Conservation (phyloP, 2,888 invertebrate species). For the Oscheius onirici region DNA sequence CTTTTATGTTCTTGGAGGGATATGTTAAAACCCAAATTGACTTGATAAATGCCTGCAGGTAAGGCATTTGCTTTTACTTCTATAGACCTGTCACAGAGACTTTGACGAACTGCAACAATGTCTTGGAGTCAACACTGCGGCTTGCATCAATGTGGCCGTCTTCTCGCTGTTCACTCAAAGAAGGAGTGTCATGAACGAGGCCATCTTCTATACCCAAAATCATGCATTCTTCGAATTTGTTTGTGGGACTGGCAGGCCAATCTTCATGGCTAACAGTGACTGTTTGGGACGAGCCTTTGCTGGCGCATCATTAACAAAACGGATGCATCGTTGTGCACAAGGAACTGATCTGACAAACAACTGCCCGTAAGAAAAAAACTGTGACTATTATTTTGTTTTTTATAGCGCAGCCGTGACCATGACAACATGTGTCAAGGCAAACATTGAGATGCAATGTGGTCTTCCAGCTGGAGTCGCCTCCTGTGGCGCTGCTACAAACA, state of each 20-base stretch:
- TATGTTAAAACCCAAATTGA: conserved; percentile 25
- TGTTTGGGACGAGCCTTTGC: conserved; percentile 17
- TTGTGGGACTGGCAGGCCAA: conserved; percentile 24
- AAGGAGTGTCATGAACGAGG: not conserved
- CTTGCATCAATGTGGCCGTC: conserved; percentile 13
- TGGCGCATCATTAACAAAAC: conserved; percentile 4
- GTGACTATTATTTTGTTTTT: not conserved
- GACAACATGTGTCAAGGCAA: conserved; percentile 25
- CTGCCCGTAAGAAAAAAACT: conserved; percentile 4
- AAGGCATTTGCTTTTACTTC: not conserved
- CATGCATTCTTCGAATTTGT: conserved; percentile 31
- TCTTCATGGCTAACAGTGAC: conserved; percentile 17
- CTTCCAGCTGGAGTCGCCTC: conserved; percentile 23
- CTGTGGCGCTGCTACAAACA: conserved; percentile 32
- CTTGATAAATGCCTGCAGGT: conserved; percentile 28
- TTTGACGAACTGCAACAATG: conserved; percentile 30
- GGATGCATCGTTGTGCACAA: conserved; percentile 23
- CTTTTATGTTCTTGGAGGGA: conserved; percentile 17
- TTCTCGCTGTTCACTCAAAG: conserved; percentile 25
- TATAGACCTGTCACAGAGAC: conserved; percentile 1
- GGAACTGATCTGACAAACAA: conserved; percentile 17
- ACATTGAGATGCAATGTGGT: conserved; percentile 19
- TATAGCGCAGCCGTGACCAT: conserved; percentile 26
- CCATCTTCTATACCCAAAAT: conserved; percentile 23
- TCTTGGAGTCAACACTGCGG: not conserved